Conservation (phyloP, 1,140 invertebrate species). For the Drosophila simulans region DNA sequence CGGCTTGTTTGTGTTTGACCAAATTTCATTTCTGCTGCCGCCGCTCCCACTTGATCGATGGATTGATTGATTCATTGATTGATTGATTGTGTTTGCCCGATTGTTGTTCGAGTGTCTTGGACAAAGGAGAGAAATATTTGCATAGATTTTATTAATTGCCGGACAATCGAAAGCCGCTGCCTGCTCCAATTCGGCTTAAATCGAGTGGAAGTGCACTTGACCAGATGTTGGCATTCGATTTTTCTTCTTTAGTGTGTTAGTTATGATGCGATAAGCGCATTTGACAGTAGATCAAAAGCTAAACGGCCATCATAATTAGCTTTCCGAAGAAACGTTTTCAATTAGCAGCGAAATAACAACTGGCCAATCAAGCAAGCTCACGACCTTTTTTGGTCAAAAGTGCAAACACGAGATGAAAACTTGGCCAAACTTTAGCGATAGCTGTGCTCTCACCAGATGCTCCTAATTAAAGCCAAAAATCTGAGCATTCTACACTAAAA, state of each 20-base stretch:
- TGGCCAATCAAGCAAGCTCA: slow-evolving; percentile 7
- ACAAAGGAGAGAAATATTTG: slow-evolving; percentile 48
- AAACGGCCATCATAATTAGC: slow-evolving; percentile 62
- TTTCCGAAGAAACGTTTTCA: slow-evolving; percentile 69
- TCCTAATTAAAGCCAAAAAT: slow-evolving; percentile 68
- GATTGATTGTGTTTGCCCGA: slow-evolving; percentile 42
- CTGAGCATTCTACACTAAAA: slow-evolving; percentile 5
- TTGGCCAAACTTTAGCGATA: slow-evolving; percentile 68
- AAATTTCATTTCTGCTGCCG: slow-evolving; percentile 31
- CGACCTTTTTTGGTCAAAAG: slow-evolving; percentile 38
- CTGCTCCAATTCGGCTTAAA: slow-evolving; percentile 11
- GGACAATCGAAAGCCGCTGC: slow-evolving; percentile 33
- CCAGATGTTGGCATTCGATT: slow-evolving; percentile 45
- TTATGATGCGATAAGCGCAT: neutral
- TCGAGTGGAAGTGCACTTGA: slow-evolving; percentile 36
- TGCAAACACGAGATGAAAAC: slow-evolving; percentile 49
- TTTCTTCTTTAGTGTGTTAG: neutral
- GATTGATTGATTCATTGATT: slow-evolving; percentile 42
- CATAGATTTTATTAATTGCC: slow-evolving; percentile 58
- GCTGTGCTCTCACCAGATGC: slow-evolving; percentile 26
- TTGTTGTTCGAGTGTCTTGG: slow-evolving; percentile 30
- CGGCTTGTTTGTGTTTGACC: slow-evolving; percentile 44
- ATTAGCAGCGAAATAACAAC: slow-evolving; percentile 60
- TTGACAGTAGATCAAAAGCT: slow-evolving; percentile 46
- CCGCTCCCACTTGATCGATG: slow-evolving; percentile 15